phyloP scores from a whole-genome alignment of 2,888 invertebrate genomes.

The Gordius sp. region DNA sequence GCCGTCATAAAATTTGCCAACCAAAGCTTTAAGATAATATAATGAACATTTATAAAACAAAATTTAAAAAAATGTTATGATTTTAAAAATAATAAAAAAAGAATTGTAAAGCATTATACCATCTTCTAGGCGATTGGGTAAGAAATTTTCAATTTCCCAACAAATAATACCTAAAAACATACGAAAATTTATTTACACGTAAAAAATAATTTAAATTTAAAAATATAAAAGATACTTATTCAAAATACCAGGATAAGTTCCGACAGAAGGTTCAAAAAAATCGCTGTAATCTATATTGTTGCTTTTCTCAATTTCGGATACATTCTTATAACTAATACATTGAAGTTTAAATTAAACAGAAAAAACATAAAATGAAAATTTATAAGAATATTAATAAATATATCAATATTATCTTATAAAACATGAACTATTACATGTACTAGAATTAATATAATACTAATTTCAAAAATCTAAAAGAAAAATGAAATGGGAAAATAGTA shows the following conservation, averaged over 20 bases:
- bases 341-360: not conserved
- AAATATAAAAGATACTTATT: not conserved
- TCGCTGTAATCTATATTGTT: slow-evolving; percentile 27
- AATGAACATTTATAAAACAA: too few species aligned
- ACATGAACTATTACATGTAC: too few species aligned
- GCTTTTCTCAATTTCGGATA: slow-evolving; percentile 1
- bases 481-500: too few species aligned
- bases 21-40: slow-evolving; percentile 36
- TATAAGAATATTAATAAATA: not conserved
- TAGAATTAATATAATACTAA: too few species aligned
- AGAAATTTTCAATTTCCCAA: slow-evolving; percentile 98
- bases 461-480: too few species aligned
- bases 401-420: not conserved
- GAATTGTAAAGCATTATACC: slow-evolving; percentile 23
- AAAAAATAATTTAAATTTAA: not conserved
- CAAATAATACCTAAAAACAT: slow-evolving; percentile 43
- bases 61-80: not conserved
- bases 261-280: slow-evolving; percentile 28
- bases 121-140: slow-evolving; percentile 57
- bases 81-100: slow-evolving; percentile 18
- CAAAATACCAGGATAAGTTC: slow-evolving; percentile 26
- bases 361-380: not conserved
- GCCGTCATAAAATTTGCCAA: slow-evolving; percentile 80
- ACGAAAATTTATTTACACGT: not conserved
- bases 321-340: not conserved